A percentile compares a stretch with the other conserved stretches of the same genome.
phyloP scores from a whole-genome alignment of 1,140 invertebrate species.

The Euura lappo region DNA sequence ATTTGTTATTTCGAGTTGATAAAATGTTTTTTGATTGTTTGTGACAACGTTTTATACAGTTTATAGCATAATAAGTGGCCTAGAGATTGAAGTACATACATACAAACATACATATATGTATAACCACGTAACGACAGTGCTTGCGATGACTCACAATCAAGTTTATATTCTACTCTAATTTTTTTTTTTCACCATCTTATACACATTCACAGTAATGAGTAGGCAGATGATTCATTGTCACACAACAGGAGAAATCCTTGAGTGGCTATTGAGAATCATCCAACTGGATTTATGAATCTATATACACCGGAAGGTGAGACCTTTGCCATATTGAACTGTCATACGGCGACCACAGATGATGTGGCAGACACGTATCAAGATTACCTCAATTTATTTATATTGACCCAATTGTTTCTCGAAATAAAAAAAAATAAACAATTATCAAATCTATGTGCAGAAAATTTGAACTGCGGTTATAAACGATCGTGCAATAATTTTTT shows the following conservation, averaged over 20 bases:
- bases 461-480: too few species aligned
- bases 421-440: constrained; percentile 18
- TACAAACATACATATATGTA: background rate
- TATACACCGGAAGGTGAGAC: too few species aligned
- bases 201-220: background rate
- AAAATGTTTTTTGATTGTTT: too few species aligned
- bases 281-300: background rate
- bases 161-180: background rate
- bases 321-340: too few species aligned
- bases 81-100: background rate
- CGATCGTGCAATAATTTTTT: too few species aligned
- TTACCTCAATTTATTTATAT: background rate
- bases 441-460: background rate
- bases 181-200: background rate
- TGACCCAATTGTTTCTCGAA: constrained; percentile 15
- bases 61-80: too few species aligned
- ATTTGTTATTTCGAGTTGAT: too few species aligned
- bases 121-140: background rate
- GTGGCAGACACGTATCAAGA: too few species aligned
- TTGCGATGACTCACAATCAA: too few species aligned
- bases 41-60: too few species aligned
- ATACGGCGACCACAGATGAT: too few species aligned
- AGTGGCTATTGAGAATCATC: background rate
- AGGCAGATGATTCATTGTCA: constrained; percentile 1
- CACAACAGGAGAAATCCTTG: background rate